Evolutionary conservation across 1,140 invertebrate genomes (phyloP), one percentile per base, ranked within the genome.

Genomic region (Hesperophylax magnus): DNA sequence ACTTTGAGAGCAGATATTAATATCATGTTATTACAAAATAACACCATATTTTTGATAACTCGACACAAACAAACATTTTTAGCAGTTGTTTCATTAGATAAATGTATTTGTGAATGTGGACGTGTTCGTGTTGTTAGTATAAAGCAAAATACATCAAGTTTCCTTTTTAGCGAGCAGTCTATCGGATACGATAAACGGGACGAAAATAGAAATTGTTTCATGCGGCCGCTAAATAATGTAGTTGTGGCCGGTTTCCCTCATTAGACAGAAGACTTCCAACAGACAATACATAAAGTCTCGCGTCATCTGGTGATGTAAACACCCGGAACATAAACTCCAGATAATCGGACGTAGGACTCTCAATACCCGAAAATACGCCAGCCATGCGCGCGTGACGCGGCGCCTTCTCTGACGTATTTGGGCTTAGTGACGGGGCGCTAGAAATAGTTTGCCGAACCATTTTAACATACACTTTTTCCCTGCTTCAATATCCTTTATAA

Each of bases 291-390:
- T 27, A 69, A 39, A 69, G 27, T 54, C 69, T 72, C 69, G 69
- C 69, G 69, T 72, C 69, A 72, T 54, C 15, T 20, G 39, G 69
- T 72, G 69, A 72, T 72, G 69, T 72, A 72, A 72, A 72, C 69
- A 72, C 15, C 22, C 8, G 47, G 47, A 53, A 24, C 47, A 54
- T 72, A 72, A 72, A 54, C 39, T 72, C 39, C 52, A 15, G 52
- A 52, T 53, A 72, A 72, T 72, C 39, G 54, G 47, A 54, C 27
- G 20, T 56, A 72, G 5, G 69, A 52, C 39, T 72, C 27, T 72
- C 53, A 20, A 14, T 53, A 24, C 69, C 52, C 69, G 22, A 27
- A 54, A 72, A 54, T 11, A 72, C n/a, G 24, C 47, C 34, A n/a
- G 65, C 17, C n/a, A 18, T 47, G 11, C 34, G 67, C 18, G 17